Conservation (phyloP, 2,888 invertebrate species). For the Agrotis clavis region DNA sequence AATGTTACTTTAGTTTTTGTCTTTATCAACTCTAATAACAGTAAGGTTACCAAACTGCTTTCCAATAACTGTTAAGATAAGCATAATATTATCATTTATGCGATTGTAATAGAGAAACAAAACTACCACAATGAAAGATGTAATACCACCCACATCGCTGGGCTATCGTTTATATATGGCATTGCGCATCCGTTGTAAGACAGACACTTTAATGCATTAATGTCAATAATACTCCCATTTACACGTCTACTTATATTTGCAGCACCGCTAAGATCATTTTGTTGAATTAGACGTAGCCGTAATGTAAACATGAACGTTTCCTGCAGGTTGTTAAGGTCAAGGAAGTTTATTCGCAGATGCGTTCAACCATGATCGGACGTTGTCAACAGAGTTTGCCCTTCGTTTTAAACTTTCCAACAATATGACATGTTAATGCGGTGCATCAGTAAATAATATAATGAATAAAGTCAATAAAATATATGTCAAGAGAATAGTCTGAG, state of each 20-base stretch:
- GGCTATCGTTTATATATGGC: conserved; percentile 83
- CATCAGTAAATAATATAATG: neutral
- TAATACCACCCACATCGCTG: conserved; percentile 83
- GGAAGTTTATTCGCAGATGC: conserved; percentile 39
- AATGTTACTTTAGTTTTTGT: conserved; percentile 45
- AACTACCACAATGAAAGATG: conserved; percentile 65
- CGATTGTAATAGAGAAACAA: conserved; percentile 47
- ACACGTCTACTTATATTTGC: conserved; percentile 65
- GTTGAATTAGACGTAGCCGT: conserved; percentile 31
- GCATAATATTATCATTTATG: conserved; percentile 22
- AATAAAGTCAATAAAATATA: neutral
- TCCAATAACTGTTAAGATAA: conserved; percentile 8
- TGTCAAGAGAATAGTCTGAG: neutral
- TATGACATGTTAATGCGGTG: conserved; percentile 7
- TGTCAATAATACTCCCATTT: conserved; percentile 74
- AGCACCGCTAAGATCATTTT: conserved; percentile 38
- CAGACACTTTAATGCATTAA: conserved; percentile 81
- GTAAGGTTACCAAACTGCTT: neutral
- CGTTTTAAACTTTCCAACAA: conserved; percentile 29
- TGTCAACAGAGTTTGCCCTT: conserved; percentile 20
- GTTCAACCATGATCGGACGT: conserved; percentile 27
- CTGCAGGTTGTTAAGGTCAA: conserved; percentile 43
- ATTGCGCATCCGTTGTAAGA: conserved; percentile 82
- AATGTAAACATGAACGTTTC: conserved; percentile 38
- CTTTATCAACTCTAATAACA: neutral